Evolutionary conservation across 2,888 invertebrate genomes (phyloP).

Genomic region (Fragum whitleyi): DNA sequence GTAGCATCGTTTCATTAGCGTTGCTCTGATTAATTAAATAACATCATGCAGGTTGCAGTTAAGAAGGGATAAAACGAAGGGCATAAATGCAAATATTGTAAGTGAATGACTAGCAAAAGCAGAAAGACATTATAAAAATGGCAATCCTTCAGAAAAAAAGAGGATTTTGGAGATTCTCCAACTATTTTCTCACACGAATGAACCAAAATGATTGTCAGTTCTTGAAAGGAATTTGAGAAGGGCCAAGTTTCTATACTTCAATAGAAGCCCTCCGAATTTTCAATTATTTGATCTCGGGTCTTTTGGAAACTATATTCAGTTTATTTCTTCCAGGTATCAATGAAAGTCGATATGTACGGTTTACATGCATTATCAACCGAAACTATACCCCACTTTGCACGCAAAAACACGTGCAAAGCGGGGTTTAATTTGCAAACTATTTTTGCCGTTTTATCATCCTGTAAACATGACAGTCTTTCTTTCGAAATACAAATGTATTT

Average conservation of each 20-base stretch:
- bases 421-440: no score
- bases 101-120: neutral
- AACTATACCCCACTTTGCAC: no score
- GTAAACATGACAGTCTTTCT: no score
- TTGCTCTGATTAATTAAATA: neutral
- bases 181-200: constrained; percentile 1
- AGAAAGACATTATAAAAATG: neutral
- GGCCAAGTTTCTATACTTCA: neutral
- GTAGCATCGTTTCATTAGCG: no score
- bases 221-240: constrained; percentile 4
- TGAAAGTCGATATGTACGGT: no score
- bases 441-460: no score
- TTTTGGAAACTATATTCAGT: no score
- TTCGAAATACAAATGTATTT: no score
- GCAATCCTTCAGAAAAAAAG: neutral
- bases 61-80: neutral
- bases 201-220: constrained; percentile 1
- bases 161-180: neutral
- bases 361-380: no score
- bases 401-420: no score
- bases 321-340: no score
- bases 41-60: neutral
- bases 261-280: neutral
- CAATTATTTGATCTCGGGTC: neutral
- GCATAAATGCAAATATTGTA: neutral